Conservation (phyloP, 2,113 vertebrate genomes). For the Crocuta crocuta region DNA sequence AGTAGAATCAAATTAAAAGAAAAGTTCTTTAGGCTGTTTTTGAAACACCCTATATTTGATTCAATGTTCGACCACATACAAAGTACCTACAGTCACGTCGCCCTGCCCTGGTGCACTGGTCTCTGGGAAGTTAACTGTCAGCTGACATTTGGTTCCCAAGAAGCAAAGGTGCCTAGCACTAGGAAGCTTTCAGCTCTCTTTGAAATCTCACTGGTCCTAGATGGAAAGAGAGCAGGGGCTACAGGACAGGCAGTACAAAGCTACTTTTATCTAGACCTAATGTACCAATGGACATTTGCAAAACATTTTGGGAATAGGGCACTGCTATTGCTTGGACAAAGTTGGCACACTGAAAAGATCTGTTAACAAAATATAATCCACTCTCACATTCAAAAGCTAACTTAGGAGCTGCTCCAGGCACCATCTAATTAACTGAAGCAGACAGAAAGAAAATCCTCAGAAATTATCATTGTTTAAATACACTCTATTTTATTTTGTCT, state of each 20-base stretch:
- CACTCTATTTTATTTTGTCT: slow-evolving; percentile 96
- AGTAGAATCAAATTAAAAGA: background rate
- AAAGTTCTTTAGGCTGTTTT: background rate
- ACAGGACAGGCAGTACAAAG: slow-evolving; percentile 3
- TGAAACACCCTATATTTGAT: background rate
- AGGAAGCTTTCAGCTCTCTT: background rate
- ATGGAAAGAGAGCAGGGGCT: background rate
- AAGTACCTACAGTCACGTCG: background rate
- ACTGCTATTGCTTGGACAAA: slow-evolving; percentile 27
- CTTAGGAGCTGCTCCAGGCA: slow-evolving; percentile 38
- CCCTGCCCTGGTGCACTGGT: background rate
- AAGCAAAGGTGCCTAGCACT: background rate
- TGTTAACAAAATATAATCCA: slow-evolving; percentile 52
- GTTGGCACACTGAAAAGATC: background rate
- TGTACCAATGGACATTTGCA: background rate
- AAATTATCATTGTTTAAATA: slow-evolving; percentile 92
- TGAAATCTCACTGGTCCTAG: background rate
- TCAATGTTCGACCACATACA: background rate
- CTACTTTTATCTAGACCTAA: slow-evolving; percentile 42
- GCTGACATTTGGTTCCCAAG: background rate
- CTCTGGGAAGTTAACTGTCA: background rate
- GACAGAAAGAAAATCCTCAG: slow-evolving; percentile 73
- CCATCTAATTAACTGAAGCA: slow-evolving; percentile 42
- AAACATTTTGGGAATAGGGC: slow-evolving; percentile 35
- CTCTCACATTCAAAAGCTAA: slow-evolving; percentile 17